phyloP scores from a whole-genome alignment of 2,113 vertebrate species.

The Alaudala cheleensis region DNA sequence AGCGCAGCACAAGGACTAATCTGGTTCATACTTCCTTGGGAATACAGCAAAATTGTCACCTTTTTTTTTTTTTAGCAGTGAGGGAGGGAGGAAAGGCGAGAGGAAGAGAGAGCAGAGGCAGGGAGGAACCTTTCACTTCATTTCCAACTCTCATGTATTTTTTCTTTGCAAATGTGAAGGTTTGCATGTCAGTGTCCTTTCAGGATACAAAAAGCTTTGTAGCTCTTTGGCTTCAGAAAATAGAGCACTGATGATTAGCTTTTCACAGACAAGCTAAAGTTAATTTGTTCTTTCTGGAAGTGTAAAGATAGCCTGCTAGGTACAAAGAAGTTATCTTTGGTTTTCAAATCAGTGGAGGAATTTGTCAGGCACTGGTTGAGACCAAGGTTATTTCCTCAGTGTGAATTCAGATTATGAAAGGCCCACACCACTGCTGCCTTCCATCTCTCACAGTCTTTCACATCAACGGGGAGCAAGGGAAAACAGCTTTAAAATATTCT shows the following conservation, averaged over 20 bases:
- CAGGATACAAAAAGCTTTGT: neutral
- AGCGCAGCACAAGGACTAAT: neutral
- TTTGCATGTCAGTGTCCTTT: neutral
- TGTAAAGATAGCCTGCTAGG: neutral
- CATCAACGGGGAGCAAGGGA: neutral
- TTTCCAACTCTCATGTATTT: neutral
- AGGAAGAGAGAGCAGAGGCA: neutral
- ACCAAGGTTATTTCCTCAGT: neutral
- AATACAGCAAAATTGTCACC: neutral
- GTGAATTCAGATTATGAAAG: neutral
- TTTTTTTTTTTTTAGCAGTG: neutral
- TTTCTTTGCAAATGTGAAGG: neutral
- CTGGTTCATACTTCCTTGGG: neutral
- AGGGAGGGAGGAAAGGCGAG: neutral
- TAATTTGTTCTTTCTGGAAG: neutral
- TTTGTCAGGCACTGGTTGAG: neutral
- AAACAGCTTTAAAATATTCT: neutral
- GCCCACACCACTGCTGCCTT: neutral
- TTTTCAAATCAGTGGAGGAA: neutral
- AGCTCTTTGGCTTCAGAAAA: neutral
- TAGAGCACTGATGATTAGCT: neutral
- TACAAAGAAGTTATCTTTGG: neutral
- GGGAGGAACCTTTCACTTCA: neutral
- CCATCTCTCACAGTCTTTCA: neutral
- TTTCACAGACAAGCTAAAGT: neutral